Evolutionary conservation across 2,797 vertebrate genomes (phyloP).

Genomic region (Sebastes jordani): DNA sequence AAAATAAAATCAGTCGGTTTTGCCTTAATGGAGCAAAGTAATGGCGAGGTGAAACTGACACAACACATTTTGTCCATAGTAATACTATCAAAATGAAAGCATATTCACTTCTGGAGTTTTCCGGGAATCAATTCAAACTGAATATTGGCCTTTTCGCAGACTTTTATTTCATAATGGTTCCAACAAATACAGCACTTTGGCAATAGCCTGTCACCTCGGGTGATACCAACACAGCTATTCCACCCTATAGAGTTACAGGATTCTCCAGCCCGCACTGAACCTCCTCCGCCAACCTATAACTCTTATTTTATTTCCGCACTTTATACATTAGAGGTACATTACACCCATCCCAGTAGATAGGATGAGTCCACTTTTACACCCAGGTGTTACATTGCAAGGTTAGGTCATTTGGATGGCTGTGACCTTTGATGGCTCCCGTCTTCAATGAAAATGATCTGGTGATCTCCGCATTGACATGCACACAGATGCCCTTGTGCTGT

Average conservation of each 20-base stretch:
- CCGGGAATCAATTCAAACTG: conserved; percentile 89
- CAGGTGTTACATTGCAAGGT: conserved; percentile 85
- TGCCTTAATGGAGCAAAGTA: conserved; percentile 89
- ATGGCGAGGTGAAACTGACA: conserved; percentile 92
- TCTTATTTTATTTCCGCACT: conserved; percentile 83
- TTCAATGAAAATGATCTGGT: conserved; percentile 80
- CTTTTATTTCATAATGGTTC: conserved; percentile 87
- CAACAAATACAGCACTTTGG: conserved; percentile 88
- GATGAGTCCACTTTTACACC: conserved; percentile 84
- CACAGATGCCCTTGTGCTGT: conserved; percentile 75
- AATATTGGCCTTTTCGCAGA: conserved; percentile 85
- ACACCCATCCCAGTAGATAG: conserved; percentile 81
- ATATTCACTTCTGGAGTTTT: conserved; percentile 88
- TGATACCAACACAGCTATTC: conserved; percentile 82
- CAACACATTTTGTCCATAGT: conserved; percentile 89
- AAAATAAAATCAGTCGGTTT: conserved; percentile 89
- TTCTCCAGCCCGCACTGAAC: conserved; percentile 64
- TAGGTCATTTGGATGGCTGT: conserved; percentile 81
- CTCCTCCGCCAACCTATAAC: conserved; percentile 75
- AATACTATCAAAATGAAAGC: conserved; percentile 90
- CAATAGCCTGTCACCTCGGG: conserved; percentile 84
- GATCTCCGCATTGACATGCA: conserved; percentile 75
- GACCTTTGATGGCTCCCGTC: conserved; percentile 82
- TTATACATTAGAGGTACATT: conserved; percentile 84
- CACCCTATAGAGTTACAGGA: conserved; percentile 78